Conservation (phyloP, 2,797 vertebrate genomes). For the Salmo trutta region DNA sequence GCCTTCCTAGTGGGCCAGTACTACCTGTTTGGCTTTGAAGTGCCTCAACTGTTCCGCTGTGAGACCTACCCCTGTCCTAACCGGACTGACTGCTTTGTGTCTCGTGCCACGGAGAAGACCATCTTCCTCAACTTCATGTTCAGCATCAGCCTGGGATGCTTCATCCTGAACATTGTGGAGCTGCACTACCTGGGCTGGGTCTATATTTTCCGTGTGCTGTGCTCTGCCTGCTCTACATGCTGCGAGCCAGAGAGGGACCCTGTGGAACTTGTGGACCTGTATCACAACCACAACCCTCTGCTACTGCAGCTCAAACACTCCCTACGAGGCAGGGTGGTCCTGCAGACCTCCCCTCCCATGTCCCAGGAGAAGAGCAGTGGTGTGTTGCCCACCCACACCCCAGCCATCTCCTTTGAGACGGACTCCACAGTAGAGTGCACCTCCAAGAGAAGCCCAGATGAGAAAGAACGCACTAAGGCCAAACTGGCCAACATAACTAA, state of each 20-base stretch:
- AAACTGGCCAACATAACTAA: constrained; percentile 59
- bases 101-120: constrained; percentile 74
- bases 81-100: constrained; percentile 73
- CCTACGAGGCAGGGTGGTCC: constrained; percentile 64
- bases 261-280: constrained; percentile 37
- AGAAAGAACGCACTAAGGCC: constrained; percentile 37
- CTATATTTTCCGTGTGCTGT: constrained; percentile 69
- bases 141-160: constrained; percentile 68
- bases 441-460: constrained; percentile 60
- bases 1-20: constrained; percentile 72
- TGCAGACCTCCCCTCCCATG: constrained; percentile 57
- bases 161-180: constrained; percentile 72
- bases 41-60: constrained; percentile 69
- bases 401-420: constrained; percentile 73
- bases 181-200: constrained; percentile 73
- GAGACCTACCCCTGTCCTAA: constrained; percentile 70
- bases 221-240: constrained; percentile 64
- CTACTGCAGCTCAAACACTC: constrained; percentile 70
- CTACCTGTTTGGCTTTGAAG: constrained; percentile 74
- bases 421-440: constrained; percentile 69
- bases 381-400: constrained; percentile 51
- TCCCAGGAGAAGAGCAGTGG: constrained; percentile 55
- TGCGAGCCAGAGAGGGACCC: constrained; percentile 51
- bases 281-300: constrained; percentile 63
- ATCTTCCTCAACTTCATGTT: constrained; percentile 78